Percentiles rank a stretch among this genome's conserved stretches.
Evolutionary conservation across 2,113 vertebrate genomes (phyloP).

Genomic region (Nycticryphes semicollaris): DNA sequence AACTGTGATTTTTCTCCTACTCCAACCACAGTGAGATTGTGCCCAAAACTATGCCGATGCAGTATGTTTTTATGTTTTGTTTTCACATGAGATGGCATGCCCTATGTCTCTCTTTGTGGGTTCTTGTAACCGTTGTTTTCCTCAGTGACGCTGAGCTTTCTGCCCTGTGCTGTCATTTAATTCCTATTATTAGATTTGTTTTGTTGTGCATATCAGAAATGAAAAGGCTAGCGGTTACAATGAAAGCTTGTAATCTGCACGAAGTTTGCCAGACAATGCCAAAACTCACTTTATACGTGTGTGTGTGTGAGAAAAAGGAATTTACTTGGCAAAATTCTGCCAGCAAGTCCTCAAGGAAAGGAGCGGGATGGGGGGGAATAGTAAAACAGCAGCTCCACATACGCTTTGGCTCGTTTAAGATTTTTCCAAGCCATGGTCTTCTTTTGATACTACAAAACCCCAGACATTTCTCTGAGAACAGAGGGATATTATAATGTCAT

Average conservation of each 20-base stretch:
- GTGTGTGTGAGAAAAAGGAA: constrained; percentile 10
- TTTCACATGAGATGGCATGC: constrained; percentile 65
- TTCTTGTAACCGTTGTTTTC: constrained; percentile 70
- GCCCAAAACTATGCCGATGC: not conserved
- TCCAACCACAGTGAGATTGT: not conserved
- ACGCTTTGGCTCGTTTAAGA: not conserved
- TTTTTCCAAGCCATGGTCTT: constrained; percentile 45
- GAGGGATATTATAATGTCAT: not conserved
- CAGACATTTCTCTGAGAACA: constrained; percentile 21
- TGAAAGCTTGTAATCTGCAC: constrained; percentile 74
- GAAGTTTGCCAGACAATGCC: constrained; percentile 54
- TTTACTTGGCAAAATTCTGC: constrained; percentile 34
- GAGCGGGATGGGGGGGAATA: not conserved
- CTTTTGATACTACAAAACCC: constrained; percentile 9
- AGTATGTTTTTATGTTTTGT: constrained; percentile 21
- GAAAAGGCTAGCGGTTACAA: constrained; percentile 72
- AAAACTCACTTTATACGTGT: constrained; percentile 50
- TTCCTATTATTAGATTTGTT: constrained; percentile 76
- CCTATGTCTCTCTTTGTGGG: constrained; percentile 65
- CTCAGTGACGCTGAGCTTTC: constrained; percentile 55
- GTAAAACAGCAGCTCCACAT: constrained; percentile 18
- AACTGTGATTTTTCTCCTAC: constrained; percentile 52
- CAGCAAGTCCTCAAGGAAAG: constrained; percentile 29
- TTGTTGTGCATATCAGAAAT: constrained; percentile 75
- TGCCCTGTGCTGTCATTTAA: constrained; percentile 71